Base-by-base conservation (phyloP, 2,888 invertebrate species). In the Heliconius erato region DNA sequence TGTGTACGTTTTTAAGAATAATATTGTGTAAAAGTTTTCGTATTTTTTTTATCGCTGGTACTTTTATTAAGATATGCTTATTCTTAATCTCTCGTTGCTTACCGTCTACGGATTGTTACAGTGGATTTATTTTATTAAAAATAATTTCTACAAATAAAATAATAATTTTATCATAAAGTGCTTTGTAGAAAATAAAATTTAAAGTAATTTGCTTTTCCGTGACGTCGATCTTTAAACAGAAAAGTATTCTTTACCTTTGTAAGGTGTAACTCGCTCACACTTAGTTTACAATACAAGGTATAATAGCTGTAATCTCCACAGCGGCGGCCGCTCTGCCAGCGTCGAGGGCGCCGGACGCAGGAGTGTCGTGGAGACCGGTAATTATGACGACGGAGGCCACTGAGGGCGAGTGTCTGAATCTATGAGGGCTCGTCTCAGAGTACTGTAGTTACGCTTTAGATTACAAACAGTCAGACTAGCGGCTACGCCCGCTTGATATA, bases 1-100 rank as follows among this genome's bases (percentile, higher is more conserved):
- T 26, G 44, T 72, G 44, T 72, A 40, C n/a, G 72, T 44, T 72
- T 14, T 44, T 44, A 72, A 72, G 44, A 72, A 72, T 26, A 72
- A 72, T 44, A 44, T 72, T 72, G 44, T 44, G 72, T 44, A 44
- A 72, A 44, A 72, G 16, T 26, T 44, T 72, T 26, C 16, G 44
- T 44, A 16, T 14, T 16, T 26, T 26, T 44, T 72, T 72, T 72
- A 72, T 26, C 26, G 16, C 16, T 7, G 72, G 44, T 5, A n/a
- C 26, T 72, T 44, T 72, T 71, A 23, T n/a, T 71, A 11, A 44
- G 71, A 71, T 14, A 40, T 19, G 40, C 23, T 69, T 4, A n/a
- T 69, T 23, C 14, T 71, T 3, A 12, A 11, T 3, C 12, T 12
- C 26, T 35, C 35, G 9, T 12, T 26, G n/a, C 11, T 63, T 6